Evolutionary conservation across 2,797 vertebrate genomes (phyloP).

Genomic region (Emys orbicularis): DNA sequence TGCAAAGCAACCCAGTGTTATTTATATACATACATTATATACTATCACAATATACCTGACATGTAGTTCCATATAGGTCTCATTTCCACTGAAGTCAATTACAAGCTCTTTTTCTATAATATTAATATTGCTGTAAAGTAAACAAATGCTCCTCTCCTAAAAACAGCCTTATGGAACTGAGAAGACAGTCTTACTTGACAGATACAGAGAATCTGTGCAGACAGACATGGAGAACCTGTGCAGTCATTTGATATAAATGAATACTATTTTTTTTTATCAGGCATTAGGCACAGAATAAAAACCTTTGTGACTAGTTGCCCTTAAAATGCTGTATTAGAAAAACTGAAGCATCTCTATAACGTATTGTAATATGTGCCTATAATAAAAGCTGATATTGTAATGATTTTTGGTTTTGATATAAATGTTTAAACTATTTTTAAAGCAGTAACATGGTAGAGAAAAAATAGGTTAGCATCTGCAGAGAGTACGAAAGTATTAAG

Average conservation of each 20-base stretch:
- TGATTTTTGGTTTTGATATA: background rate
- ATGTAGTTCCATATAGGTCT: background rate
- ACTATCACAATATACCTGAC: background rate
- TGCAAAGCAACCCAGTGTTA: background rate
- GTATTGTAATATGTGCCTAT: background rate
- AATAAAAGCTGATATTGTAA: background rate
- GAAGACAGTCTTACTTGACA: background rate
- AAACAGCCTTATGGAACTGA: background rate
- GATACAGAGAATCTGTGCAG: background rate
- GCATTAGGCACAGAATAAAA: background rate
- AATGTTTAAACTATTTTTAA: background rate
- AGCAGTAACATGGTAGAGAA: background rate
- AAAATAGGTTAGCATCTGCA: slow-evolving; percentile 4
- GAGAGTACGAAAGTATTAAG: background rate
- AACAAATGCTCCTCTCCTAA: background rate
- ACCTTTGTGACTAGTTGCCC: background rate
- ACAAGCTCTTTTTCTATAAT: background rate
- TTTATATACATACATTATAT: background rate
- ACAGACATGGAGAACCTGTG: background rate
- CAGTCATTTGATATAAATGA: background rate
- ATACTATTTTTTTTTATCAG: background rate
- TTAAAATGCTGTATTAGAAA: background rate
- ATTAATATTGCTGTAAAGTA: background rate
- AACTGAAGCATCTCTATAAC: background rate
- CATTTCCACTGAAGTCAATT: background rate